These are phyloP conservation scores for Zaprionus tsacasi DNA, from an alignment of 1,140 invertebrate genomes.

Conservation along the genomic window DNA sequence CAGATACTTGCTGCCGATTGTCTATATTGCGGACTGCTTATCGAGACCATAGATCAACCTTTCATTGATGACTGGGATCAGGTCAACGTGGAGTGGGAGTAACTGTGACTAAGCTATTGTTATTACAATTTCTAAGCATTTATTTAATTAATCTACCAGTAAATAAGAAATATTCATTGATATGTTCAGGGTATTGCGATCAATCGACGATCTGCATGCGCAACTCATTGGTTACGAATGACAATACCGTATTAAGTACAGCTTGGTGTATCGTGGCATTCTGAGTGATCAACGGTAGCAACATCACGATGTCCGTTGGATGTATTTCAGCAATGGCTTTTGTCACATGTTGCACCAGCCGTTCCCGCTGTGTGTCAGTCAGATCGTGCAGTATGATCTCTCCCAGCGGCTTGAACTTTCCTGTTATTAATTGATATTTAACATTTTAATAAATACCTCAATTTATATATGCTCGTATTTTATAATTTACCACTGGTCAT, in stretches of 20 bases:
- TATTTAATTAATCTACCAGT: conserved; percentile 26
- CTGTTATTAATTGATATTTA: conserved; percentile 35
- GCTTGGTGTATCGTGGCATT: conserved; percentile 69
- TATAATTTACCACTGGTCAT: conserved; percentile 65
- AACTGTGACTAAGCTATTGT: conserved; percentile 38
- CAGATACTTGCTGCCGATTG: conserved; percentile 96
- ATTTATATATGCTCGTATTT: neutral
- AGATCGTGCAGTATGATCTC: conserved; percentile 77
- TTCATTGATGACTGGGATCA: conserved; percentile 94
- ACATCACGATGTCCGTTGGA: conserved; percentile 69
- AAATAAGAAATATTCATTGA: neutral
- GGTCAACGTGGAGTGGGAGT: conserved; percentile 93
- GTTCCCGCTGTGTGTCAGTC: conserved; percentile 68
- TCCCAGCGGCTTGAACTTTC: conserved; percentile 69
- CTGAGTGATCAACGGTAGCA: conserved; percentile 67
- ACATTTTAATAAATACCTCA: conserved; percentile 2
- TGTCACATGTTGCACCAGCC: conserved; percentile 68
- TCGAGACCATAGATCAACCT: conserved; percentile 93
- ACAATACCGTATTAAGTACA: conserved; percentile 68
- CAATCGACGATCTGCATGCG: conserved; percentile 76
- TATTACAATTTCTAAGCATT: conserved; percentile 12
- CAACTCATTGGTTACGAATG: conserved; percentile 74
- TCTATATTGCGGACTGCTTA: conserved; percentile 96
- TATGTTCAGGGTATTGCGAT: conserved; percentile 20
- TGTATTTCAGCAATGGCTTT: conserved; percentile 65